Base-by-base conservation (phyloP, 2,797 vertebrate genomes). In the Sebastolobus altivelis region DNA sequence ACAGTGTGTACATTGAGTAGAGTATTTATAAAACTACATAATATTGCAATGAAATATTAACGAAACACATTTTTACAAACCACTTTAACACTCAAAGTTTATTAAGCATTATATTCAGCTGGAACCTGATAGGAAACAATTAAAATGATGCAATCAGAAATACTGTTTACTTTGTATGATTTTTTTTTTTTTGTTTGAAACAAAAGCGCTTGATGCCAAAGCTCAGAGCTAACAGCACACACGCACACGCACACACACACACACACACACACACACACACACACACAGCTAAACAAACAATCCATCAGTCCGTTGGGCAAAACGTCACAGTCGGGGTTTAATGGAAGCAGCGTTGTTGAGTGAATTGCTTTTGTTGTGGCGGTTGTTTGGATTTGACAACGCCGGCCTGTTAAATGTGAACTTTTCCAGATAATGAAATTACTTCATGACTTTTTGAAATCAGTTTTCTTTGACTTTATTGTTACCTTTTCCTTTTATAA, bases 271-370 rank as follows among this genome's bases (percentile, higher is more conserved):
- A 31, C 31, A 31, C 31, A 31, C 31, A 31, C 11, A 38, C 37
- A 65, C 79, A 76, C 72, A 73, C 71, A 85, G 86, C 80, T 78
- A 78, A 82, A 74, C 82, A 87, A 89, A 85, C 81, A 74, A 69
- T 65, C 81, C 33, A 55, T 58, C 83, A 77, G 67, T 79, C 67
- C 70, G 61, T 52, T 71, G 79, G 79, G 77, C 43, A 63, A 68
- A 86, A 68, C 49, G 72, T 62, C 66, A 63, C 74, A 74, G 77
- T 10, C 54, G 82, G 79, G 35, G 61, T 82, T 82, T 80, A 82
- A 85, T 79, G 69, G 73, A 81, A 69, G 55, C 69, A 10, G 75
- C 66, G 77, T 52, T 75, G 60, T 72, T 79, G 35, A 70, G 74
- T 69, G 59, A 69, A 81, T 63, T 67, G 54, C 38, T 83, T 86